These are phyloP conservation scores for Seira sanloemensis DNA, from an alignment of 2,888 invertebrate genomes.

Conservation along the genomic window DNA sequence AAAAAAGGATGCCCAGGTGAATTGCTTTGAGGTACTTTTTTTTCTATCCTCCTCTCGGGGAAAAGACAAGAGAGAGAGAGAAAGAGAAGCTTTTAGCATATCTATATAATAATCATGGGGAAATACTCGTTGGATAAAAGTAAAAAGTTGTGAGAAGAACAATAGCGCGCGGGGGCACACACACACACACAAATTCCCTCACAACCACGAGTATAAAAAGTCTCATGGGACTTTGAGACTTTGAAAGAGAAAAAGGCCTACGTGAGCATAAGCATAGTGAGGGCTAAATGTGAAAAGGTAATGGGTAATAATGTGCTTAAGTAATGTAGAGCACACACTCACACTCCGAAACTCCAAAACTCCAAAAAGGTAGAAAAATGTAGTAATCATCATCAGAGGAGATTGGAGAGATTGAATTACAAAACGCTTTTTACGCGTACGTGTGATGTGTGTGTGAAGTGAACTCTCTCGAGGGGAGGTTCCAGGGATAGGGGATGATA, in stretches of 20 bases:
- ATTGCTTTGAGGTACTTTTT: slow-evolving; percentile 61
- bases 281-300: too few species aligned
- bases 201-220: neutral
- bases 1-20: slow-evolving; percentile 51
- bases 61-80: slow-evolving; percentile 14
- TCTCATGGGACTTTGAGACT: neutral
- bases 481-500: too few species aligned
- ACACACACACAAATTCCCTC: too few species aligned
- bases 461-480: neutral
- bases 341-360: too few species aligned
- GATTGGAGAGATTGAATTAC: too few species aligned
- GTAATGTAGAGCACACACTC: too few species aligned
- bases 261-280: too few species aligned
- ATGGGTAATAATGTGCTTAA: too few species aligned
- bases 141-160: slow-evolving; percentile 27
- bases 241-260: neutral
- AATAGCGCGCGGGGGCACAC: too few species aligned
- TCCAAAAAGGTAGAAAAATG: too few species aligned
- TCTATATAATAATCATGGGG: slow-evolving; percentile 43
- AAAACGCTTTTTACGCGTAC: neutral
- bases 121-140: slow-evolving; percentile 25
- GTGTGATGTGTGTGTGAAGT: neutral
- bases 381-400: too few species aligned
- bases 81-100: slow-evolving; percentile 53
- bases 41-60: slow-evolving; percentile 36